These are phyloP conservation scores for Pristionchus exspectatus DNA, from an alignment of 2,888 invertebrate species.

Conservation along the genomic window DNA sequence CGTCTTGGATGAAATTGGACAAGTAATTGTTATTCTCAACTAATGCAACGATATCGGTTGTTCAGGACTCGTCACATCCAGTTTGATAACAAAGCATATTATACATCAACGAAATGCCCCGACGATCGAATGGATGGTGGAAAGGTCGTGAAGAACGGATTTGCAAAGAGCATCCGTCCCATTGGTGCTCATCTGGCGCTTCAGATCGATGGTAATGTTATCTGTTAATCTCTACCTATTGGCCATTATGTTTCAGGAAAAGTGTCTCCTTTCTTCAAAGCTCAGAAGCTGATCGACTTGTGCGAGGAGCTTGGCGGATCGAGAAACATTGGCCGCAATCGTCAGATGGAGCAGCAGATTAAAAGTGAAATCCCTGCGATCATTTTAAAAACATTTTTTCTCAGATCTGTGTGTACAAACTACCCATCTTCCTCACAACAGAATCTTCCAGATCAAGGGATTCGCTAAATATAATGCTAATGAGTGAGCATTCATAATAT, in stretches of 20 bases:
- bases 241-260: slow-evolving; percentile 17
- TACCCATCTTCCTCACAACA: slow-evolving; percentile 44
- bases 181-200: slow-evolving; percentile 54
- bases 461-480: slow-evolving; percentile 12
- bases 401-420: slow-evolving; percentile 56
- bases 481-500: slow-evolving; percentile 40
- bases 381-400: background rate
- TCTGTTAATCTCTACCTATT: background rate
- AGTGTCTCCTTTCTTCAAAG: slow-evolving; percentile 49
- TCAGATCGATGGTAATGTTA: slow-evolving; percentile 58
- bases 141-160: slow-evolving; percentile 57
- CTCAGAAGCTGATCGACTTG: slow-evolving; percentile 1
- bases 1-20: slow-evolving; percentile 38
- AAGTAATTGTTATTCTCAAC: slow-evolving; percentile 14
- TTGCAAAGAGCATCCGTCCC: slow-evolving; percentile 57
- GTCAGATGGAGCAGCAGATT: slow-evolving; percentile 36
- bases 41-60: background rate
- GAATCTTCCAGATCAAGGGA: slow-evolving; percentile 51
- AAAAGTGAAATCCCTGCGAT: background rate
- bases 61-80: slow-evolving; percentile 43
- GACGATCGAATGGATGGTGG: slow-evolving; percentile 56
- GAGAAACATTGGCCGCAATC: slow-evolving; percentile 6
- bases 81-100: slow-evolving; percentile 50
- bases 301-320: background rate
- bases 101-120: slow-evolving; percentile 17